These are phyloP conservation scores for Diabrotica virgifera DNA, from an alignment of 1,140 invertebrate species.

Conservation along the genomic window DNA sequence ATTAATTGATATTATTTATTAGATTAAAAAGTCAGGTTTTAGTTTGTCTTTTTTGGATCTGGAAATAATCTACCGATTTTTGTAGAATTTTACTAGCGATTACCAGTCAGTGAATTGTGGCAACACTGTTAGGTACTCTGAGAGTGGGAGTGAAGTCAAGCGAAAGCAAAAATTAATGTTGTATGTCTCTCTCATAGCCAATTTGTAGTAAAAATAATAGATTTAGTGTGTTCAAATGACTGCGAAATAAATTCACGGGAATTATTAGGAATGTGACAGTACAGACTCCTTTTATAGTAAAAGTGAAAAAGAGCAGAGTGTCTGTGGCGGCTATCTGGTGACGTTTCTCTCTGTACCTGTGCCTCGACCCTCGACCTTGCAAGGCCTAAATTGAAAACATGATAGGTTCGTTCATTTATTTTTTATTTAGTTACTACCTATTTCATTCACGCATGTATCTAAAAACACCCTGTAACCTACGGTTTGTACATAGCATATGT, in stretches of 20 bases:
- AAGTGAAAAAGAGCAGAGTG: slow-evolving; percentile 8
- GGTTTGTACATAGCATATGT: not conserved
- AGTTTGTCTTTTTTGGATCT: no score
- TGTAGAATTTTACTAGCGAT: no score
- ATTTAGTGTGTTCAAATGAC: not conserved
- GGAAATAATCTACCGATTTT: no score
- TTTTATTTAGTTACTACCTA: not conserved
- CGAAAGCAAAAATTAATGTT: slow-evolving; percentile 9
- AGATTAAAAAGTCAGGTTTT: no score
- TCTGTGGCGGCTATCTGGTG: slow-evolving; percentile 17
- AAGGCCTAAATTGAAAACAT: slow-evolving; percentile 19
- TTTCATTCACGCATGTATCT: not conserved
- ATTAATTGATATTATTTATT: no score
- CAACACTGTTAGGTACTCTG: not conserved
- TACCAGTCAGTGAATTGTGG: no score
- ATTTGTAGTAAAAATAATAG: slow-evolving; percentile 11
- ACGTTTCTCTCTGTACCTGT: slow-evolving; percentile 18
- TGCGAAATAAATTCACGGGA: not conserved
- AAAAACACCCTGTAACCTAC: not conserved
- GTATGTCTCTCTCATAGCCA: slow-evolving; percentile 8
- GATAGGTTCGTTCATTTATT: slow-evolving; percentile 13
- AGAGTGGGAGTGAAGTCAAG: slow-evolving; percentile 17
- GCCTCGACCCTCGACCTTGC: slow-evolving; percentile 21
- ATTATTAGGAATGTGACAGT: slow-evolving; percentile 10
- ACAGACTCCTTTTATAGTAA: not conserved